Base-by-base conservation (phyloP, 2,888 invertebrate genomes). In the Megamerina dolium region DNA sequence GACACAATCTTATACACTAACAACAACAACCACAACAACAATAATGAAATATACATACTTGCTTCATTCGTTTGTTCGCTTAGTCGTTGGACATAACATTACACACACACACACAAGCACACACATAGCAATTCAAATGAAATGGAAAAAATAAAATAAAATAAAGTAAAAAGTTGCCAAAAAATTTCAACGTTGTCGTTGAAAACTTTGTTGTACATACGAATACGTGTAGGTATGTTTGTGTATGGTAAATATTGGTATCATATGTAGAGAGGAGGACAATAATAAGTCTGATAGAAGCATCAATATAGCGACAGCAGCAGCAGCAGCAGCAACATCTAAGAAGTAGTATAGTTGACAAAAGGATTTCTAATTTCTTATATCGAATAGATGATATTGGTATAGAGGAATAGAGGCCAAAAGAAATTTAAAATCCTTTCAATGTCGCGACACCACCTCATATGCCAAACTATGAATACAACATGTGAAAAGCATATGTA, bases 121-220 rank as follows among this genome's bases (percentile, higher is more conserved):
- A 35, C 12, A 26, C 6, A 5, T 20, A 33, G 32, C 32, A 21
- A 12, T 41, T 14, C 10, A 18, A 41, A 35, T 16, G 41, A 35
- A 30, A 20, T 35, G 18, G 35, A 30, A 35, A 29, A 37, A 45
- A 41, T 34, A 16, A n/a, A 14, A n/a, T n/a, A n/a, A n/a, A n/a
- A n/a, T n/a, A n/a, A n/a, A n/a, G n/a, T n/a, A n/a, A 58, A 48
- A 45, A 58, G 50, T 56, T 61, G 61, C 61, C 60, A 61, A 61
- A 61, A 59, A 48, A 42, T 35, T 37, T 32, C 36, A 34, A 43
- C 42, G 37, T 35, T 39, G 35, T 36, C n/a, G n/a, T n/a, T n/a
- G n/a, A n/a, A n/a, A n/a, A n/a, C n/a, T n/a, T n/a, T n/a, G n/a
- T n/a, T n/a, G n/a, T n/a, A n/a, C n/a, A n/a, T n/a, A n/a, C n/a